phyloP scores from a whole-genome alignment of 37 sponge, comb jelly and placozoan species.

The Tethya wilhelma region DNA sequence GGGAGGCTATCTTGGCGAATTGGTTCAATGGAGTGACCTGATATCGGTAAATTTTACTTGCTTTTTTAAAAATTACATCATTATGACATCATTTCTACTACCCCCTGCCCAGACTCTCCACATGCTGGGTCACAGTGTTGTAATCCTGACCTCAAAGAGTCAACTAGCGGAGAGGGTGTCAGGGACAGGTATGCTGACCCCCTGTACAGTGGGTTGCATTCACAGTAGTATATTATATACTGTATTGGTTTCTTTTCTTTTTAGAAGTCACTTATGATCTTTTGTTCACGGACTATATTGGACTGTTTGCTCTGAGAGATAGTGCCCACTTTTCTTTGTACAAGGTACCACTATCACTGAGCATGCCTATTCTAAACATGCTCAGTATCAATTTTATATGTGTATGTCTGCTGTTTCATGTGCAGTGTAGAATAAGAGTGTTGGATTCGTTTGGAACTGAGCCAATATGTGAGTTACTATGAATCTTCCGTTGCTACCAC shows the following conservation, averaged over 20 bases:
- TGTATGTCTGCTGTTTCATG: neutral
- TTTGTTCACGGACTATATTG: constrained; percentile 83
- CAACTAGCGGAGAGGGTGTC: constrained; percentile 30
- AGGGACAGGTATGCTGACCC: too few species aligned
- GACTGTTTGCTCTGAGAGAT: constrained; percentile 53
- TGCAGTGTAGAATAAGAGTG: constrained; percentile 65
- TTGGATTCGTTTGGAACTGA: constrained; percentile 82
- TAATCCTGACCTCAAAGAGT: constrained; percentile 25
- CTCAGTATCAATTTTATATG: neutral
- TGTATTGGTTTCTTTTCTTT: neutral
- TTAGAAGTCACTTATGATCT: constrained; percentile 60
- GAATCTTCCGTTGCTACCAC: neutral
- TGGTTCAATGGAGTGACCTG: constrained; percentile 88
- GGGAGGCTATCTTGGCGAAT: constrained; percentile 83
- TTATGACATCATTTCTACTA: neutral
- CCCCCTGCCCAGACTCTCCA: constrained; percentile 29
- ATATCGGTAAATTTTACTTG: constrained; percentile 52
- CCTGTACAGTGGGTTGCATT: too few species aligned
- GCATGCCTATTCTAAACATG: neutral
- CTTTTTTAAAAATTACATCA: neutral
- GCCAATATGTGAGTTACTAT: constrained; percentile 56
- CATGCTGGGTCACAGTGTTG: constrained; percentile 49
- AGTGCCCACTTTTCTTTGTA: constrained; percentile 53
- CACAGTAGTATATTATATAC: neutral
- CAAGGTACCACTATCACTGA: constrained; percentile 26